Evolutionary conservation across 2,888 invertebrate genomes (phyloP).

Genomic region (Augochlorella aurata): DNA sequence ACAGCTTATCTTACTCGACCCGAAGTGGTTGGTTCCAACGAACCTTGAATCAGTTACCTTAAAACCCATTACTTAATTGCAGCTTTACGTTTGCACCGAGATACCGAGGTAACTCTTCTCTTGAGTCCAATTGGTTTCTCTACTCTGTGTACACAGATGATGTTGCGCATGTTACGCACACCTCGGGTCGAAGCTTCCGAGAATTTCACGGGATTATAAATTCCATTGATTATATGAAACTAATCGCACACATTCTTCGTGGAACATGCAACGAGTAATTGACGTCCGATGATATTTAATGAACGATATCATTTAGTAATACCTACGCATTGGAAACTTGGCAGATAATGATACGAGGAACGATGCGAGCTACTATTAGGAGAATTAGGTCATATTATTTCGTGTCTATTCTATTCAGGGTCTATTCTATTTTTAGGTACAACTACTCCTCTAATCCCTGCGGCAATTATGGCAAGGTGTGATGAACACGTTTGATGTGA

Average conservation of each 20-base stretch:
- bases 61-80: constrained; percentile 7
- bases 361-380: no score
- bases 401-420: no score
- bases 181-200: neutral
- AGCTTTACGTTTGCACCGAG: neutral
- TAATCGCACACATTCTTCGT: no score
- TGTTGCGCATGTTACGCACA: neutral
- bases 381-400: no score
- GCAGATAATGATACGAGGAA: no score
- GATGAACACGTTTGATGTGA: neutral
- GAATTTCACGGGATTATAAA: no score
- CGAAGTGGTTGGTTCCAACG: neutral
- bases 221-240: neutral
- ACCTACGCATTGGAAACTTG: no score
- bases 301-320: no score
- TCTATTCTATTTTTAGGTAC: no score
- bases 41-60: neutral
- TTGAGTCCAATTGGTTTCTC: neutral
- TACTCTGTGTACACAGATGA: neutral
- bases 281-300: no score
- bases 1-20: neutral
- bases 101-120: neutral
- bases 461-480: neutral
- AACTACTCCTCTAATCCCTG: no score
- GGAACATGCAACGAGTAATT: neutral